These are phyloP conservation scores for Sinelater perroti DNA, from an alignment of 2,888 invertebrate species.

Conservation along the genomic window DNA sequence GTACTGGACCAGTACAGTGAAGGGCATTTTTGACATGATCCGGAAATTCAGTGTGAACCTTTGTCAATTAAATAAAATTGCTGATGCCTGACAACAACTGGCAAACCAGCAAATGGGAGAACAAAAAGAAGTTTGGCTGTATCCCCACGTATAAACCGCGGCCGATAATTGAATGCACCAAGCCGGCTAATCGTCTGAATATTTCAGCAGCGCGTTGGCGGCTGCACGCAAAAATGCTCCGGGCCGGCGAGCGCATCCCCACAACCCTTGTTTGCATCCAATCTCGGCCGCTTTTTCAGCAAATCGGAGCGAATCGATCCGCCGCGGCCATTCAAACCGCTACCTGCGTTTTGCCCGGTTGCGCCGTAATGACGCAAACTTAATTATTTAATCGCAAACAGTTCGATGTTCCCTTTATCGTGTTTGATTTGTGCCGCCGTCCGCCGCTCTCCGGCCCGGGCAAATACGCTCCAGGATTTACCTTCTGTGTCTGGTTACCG, in stretches of 20 bases:
- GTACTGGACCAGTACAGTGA: no score
- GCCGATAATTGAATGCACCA: conserved; percentile 3
- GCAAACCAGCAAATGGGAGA: no score
- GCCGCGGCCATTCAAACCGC: conserved; percentile 34
- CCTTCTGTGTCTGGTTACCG: conserved; percentile 5
- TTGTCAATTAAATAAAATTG: neutral
- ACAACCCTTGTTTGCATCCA: conserved; percentile 17
- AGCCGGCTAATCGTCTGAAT: conserved; percentile 5
- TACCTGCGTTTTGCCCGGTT: conserved; percentile 40
- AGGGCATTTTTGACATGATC: no score
- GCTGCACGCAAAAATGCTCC: conserved; percentile 14
- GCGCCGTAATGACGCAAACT: conserved; percentile 39
- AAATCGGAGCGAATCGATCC: conserved; percentile 41
- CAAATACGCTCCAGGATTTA: conserved; percentile 14
- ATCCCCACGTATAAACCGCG: no score
- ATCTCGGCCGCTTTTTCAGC: conserved; percentile 32
- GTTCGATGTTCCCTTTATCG: conserved; percentile 27
- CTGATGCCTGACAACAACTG: no score
- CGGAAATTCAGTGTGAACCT: no score
- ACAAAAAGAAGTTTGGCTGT: no score
- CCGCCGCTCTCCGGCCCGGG: conserved; percentile 11
- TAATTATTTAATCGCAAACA: conserved; percentile 35
- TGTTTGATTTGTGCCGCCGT: conserved; percentile 34
- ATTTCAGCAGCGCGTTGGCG: conserved; percentile 15
- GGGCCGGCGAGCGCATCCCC: neutral